Percentiles rank a stretch among this genome's conserved stretches.
Evolutionary conservation across 2,797 vertebrate genomes (phyloP).

Genomic region (Ctenochaetus hawaiiensis): DNA sequence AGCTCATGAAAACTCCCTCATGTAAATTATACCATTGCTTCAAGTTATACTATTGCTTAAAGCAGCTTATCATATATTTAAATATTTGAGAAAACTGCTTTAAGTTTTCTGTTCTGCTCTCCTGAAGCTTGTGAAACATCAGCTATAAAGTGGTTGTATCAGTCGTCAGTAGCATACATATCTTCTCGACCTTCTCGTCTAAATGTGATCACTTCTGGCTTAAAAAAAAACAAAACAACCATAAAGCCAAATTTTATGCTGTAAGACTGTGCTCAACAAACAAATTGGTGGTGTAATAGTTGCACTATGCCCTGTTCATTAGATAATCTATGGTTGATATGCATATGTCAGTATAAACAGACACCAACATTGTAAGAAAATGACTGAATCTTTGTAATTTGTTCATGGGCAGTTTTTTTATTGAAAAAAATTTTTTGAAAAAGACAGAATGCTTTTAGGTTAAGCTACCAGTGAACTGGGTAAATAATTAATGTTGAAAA

Average conservation of each 20-base stretch:
- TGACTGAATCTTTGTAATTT: slow-evolving; percentile 3
- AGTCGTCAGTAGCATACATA: too few relatives aligned
- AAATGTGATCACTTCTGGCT: too few relatives aligned
- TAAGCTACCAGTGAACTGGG: neutral
- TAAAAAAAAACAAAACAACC: too few relatives aligned
- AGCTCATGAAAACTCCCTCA: too few relatives aligned
- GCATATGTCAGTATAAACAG: neutral
- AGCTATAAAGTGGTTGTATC: neutral
- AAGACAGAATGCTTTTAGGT: neutral
- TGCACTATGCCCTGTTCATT: too few relatives aligned
- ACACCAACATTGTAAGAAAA: neutral
- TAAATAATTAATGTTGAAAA: slow-evolving; percentile 46
- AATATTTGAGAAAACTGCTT: slow-evolving; percentile 11
- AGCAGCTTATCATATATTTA: slow-evolving; percentile 34
- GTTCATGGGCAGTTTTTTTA: neutral
- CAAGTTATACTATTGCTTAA: neutral
- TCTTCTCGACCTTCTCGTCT: too few relatives aligned
- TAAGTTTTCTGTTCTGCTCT: slow-evolving; percentile 7
- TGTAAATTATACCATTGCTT: too few relatives aligned
- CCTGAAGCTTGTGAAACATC: slow-evolving; percentile 9
- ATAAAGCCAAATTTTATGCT: too few relatives aligned
- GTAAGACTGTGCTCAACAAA: too few relatives aligned
- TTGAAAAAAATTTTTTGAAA: neutral
- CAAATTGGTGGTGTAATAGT: too few relatives aligned
- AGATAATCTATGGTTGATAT: neutral